These are phyloP conservation scores for Parazoanthus swiftii DNA, from an alignment of 92 coral and sea anemone species.

Conservation along the genomic window DNA sequence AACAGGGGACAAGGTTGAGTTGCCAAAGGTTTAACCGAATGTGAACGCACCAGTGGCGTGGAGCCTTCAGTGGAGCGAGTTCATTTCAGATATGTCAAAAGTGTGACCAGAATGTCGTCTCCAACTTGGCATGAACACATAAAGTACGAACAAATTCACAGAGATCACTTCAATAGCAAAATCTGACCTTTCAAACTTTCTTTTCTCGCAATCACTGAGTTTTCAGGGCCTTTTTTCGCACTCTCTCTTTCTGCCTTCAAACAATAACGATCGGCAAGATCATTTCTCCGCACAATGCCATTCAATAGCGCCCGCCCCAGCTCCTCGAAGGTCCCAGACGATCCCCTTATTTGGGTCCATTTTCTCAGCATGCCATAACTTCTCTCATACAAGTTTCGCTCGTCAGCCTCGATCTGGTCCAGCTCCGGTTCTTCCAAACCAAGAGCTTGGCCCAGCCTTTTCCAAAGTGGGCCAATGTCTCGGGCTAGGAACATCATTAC, in stretches of 20 bases:
- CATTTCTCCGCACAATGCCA: constrained; percentile 19
- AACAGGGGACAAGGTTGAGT: no score
- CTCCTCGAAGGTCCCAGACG: constrained; percentile 43
- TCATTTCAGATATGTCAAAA: no score
- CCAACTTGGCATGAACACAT: no score
- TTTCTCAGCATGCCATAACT: constrained; percentile 44
- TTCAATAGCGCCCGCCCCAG: constrained; percentile 34
- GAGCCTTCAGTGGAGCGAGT: no score
- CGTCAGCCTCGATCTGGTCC: constrained; percentile 61
- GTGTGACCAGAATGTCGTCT: no score
- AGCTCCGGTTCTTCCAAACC: constrained; percentile 48
- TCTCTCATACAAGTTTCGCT: constrained; percentile 48
- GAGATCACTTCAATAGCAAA: neutral
- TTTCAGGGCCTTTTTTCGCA: neutral
- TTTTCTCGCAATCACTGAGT: no score
- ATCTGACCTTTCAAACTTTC: neutral
- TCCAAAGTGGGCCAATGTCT: constrained; percentile 54
- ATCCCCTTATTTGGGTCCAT: constrained; percentile 50
- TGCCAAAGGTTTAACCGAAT: no score
- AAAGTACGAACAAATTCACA: no score
- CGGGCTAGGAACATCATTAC: constrained; percentile 48
- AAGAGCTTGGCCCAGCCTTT: constrained; percentile 49
- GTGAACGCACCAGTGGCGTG: no score
- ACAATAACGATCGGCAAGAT: constrained; percentile 48
- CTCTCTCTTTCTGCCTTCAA: neutral